Base-by-base conservation (phyloP, 2,113 vertebrate genomes). In the Lota lota region DNA sequence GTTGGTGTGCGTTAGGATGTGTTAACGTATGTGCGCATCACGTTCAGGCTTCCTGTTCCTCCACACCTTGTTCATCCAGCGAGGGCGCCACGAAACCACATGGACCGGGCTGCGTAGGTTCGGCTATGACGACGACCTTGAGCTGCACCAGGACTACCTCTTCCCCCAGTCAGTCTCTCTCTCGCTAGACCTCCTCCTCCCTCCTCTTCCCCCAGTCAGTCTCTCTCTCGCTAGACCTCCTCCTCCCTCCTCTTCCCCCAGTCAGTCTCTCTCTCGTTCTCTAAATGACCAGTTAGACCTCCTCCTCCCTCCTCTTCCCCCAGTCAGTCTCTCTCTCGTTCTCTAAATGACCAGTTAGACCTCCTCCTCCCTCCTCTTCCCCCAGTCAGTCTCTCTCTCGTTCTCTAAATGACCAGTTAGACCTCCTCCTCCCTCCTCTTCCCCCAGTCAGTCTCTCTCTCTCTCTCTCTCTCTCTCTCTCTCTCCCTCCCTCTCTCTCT, bases 81-180 rank as follows among this genome's bases (percentile, higher is more conserved):
- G 97, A 80, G 97, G 97, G 17, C 93, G 97, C 75, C 97, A 99
- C 0, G 97, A 99, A 89, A 99, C 97, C 1, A 99, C 97, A 0
- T 99, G 97, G 97, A 96, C 97, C 0, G 97, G 98, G 51, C 74
- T 99, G 69, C 93, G 97, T n/a, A 92, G 94, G 69, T 99, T 99
- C 74, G 96, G 97, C 58, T 99, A 98, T 1, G 97, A 97, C 0
- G 95, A 99, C 20, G 95, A 98, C 83, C 88, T 99, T 50, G 95
- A 99, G 81, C 93, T 99, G 47, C 95, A 95, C 0, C 95, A 97
- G 72, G 97, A 98, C 69, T 99, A 96, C 85, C 91, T 99, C 70
- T 98, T 98, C 72, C 95, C 97, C 66, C 86, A 86, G 97, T 99
- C 88, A 61, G 95, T 93, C 21, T 24, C 51, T 0, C 22, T 14